Conservation (phyloP, 2,797 vertebrate species). For the Tauraco hartlaubi region DNA sequence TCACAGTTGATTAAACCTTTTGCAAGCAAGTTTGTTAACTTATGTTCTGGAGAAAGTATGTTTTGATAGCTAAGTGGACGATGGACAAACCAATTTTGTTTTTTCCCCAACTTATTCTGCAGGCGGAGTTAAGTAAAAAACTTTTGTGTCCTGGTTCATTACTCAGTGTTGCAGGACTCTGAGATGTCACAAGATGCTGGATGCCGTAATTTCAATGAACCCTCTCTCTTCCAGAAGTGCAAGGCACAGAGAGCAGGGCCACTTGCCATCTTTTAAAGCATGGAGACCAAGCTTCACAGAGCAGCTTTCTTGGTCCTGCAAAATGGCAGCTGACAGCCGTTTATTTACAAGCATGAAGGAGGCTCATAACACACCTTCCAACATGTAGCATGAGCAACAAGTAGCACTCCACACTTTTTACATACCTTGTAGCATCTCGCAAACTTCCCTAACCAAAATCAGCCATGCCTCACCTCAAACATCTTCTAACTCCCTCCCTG, state of each 20-base stretch:
- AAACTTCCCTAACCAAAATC: not conserved
- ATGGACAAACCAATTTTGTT: not conserved
- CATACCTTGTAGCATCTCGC: not conserved
- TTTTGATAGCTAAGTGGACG: not conserved
- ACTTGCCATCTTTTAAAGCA: not conserved
- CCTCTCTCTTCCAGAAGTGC: not conserved
- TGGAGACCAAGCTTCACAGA: not conserved
- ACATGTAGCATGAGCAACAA: fast-evolving
- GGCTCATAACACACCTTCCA: not conserved
- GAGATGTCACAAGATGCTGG: not conserved
- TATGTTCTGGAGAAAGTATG: not conserved
- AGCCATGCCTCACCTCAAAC: not conserved
- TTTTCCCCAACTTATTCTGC: not conserved
- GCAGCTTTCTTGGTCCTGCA: not conserved
- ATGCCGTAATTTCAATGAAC: not conserved
- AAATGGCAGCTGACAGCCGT: not conserved
- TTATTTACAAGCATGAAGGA: not conserved
- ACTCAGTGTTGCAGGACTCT: not conserved
- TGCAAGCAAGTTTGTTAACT: not conserved
- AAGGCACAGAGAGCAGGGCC: not conserved
- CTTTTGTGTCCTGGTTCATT: not conserved
- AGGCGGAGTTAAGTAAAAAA: not conserved
- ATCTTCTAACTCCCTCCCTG: not conserved
- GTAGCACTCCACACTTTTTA: not conserved
- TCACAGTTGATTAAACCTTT: not conserved